phyloP scores from a whole-genome alignment of 2,113 vertebrate species.

The Entosphenus tridentatus region DNA sequence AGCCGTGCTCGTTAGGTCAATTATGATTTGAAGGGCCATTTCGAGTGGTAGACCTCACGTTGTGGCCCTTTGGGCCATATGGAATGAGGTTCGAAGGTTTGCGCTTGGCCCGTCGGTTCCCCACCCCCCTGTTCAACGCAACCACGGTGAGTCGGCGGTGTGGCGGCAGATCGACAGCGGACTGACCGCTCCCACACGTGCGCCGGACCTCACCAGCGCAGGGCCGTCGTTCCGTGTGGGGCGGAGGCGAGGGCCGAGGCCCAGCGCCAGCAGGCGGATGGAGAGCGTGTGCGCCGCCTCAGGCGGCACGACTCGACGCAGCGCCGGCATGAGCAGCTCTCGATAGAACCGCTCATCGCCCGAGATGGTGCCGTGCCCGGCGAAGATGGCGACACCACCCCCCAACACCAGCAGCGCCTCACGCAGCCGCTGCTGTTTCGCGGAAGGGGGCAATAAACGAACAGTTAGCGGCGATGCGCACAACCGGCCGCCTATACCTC shows the following conservation, averaged over 20 bases:
- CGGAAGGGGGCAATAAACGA: no score
- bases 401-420: constrained; percentile 24
- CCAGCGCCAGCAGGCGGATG: constrained; percentile 28
- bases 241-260: constrained; percentile 30
- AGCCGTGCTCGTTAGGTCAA: no score
- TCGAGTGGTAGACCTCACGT: background rate
- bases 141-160: background rate
- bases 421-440: constrained; percentile 23
- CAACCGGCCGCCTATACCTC: no score
- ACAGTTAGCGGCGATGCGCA: no score
- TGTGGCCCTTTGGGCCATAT: no score
- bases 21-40: background rate
- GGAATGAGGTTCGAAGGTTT: background rate
- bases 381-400: constrained; percentile 36
- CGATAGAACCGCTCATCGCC: constrained; percentile 57
- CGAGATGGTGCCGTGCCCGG: constrained; percentile 31
- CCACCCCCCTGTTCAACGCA: background rate
- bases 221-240: constrained; percentile 28
- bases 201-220: constrained; percentile 27
- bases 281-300: constrained; percentile 42
- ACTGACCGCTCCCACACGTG: background rate
- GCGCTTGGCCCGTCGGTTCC: background rate
- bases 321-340: constrained; percentile 39
- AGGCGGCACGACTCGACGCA: constrained; percentile 37
- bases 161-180: no score